phyloP scores from a whole-genome alignment of 2,113 vertebrate species.

The Misgurnus mizolepis region DNA sequence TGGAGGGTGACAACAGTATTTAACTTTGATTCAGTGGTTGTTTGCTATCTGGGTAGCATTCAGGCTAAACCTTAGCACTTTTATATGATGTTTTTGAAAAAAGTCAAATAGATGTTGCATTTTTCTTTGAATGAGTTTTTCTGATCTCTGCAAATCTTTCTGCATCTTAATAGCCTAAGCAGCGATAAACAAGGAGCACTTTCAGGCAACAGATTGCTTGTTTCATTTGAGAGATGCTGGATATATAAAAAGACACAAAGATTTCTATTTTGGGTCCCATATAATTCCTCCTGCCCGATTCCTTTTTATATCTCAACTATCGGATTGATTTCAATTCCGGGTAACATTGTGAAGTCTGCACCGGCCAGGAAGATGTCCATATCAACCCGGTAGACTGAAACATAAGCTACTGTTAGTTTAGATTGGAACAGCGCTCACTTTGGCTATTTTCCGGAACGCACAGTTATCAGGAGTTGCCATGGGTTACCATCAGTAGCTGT shows the following conservation, averaged over 20 bases:
- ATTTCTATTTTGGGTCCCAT: conserved; percentile 25
- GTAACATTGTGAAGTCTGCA: conserved; percentile 7
- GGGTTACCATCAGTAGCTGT: conserved; percentile 48
- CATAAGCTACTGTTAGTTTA: conserved; percentile 13
- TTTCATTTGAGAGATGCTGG: conserved; percentile 14
- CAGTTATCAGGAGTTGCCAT: conserved; percentile 50
- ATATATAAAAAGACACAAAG: conserved; percentile 31
- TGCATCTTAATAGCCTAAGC: background rate
- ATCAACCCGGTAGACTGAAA: background rate
- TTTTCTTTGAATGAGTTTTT: background rate
- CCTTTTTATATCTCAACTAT: conserved; percentile 29
- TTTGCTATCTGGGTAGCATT: too few species aligned
- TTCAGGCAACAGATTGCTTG: conserved; percentile 13
- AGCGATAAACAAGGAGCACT: background rate
- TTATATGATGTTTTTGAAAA: too few species aligned
- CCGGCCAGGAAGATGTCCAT: background rate
- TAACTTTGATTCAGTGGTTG: too few species aligned
- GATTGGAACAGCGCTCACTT: conserved; percentile 20
- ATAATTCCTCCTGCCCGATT: background rate
- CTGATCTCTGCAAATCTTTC: background rate
- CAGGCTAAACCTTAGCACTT: too few species aligned
- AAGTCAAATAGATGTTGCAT: too few species aligned
- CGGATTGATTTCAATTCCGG: background rate
- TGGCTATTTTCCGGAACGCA: conserved; percentile 7
- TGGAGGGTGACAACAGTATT: too few species aligned